Conservation (phyloP, 2,113 vertebrate genomes). For the Acrocephalus arundinaceus region DNA sequence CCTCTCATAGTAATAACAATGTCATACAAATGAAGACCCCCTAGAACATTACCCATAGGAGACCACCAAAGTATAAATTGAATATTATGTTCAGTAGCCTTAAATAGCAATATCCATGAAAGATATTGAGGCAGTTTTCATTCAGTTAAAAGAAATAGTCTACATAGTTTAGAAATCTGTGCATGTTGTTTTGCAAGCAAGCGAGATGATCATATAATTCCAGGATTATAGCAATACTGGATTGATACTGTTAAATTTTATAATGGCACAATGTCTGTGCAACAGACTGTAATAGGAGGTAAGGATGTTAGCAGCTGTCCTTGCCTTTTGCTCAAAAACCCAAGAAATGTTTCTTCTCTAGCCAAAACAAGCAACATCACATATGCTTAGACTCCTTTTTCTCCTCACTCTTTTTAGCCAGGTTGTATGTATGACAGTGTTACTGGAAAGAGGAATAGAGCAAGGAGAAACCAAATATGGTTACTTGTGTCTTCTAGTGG, state of each 20-base stretch:
- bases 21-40: background rate
- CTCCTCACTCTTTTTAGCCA: background rate
- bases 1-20: background rate
- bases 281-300: background rate
- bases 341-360: background rate
- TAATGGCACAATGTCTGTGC: background rate
- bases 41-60: background rate
- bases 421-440: background rate
- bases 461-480: background rate
- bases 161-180: background rate
- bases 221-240: background rate
- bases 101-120: background rate
- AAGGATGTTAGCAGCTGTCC: background rate
- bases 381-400: background rate
- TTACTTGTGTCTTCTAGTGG: background rate
- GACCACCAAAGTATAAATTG: background rate
- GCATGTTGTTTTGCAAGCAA: background rate
- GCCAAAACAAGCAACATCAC: background rate
- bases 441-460: background rate
- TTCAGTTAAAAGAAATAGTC: background rate
- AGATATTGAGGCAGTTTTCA: background rate
- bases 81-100: background rate
- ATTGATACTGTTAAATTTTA: background rate
- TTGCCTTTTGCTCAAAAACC: background rate
- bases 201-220: background rate